Evolutionary conservation across 2,113 vertebrate species (phyloP).

Genomic region (Alaudala cheleensis): DNA sequence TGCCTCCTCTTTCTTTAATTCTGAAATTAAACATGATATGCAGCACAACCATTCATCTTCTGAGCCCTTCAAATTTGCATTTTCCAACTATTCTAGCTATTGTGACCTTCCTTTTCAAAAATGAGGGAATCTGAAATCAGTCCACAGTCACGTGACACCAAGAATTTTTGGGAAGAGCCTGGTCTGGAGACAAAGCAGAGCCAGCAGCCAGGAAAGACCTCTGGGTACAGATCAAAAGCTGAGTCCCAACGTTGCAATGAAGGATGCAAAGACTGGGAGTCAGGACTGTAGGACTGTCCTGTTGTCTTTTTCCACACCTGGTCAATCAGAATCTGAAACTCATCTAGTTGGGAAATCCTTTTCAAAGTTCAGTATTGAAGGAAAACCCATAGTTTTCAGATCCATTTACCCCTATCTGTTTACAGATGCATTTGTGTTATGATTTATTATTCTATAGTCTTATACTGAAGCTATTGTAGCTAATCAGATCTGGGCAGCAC

Average conservation of each 20-base stretch:
- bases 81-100: background rate
- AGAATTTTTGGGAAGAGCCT: background rate
- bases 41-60: background rate
- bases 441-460: background rate
- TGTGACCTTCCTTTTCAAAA: background rate
- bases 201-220: background rate
- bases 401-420: background rate
- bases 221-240: background rate
- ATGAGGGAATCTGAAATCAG: background rate
- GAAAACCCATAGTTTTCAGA: background rate
- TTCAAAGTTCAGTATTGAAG: background rate
- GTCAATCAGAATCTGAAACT: background rate
- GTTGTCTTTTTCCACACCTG: background rate
- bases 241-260: background rate
- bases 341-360: background rate
- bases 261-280: background rate
- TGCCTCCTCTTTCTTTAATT: background rate
- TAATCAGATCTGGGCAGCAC: background rate
- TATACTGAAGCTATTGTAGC: background rate
- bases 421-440: background rate
- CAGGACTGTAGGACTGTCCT: background rate
- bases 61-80: background rate
- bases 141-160: rapidly evolving
- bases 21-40: background rate
- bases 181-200: background rate